Conservation (phyloP, 2,797 vertebrate species). For the Zalophus californianus region DNA sequence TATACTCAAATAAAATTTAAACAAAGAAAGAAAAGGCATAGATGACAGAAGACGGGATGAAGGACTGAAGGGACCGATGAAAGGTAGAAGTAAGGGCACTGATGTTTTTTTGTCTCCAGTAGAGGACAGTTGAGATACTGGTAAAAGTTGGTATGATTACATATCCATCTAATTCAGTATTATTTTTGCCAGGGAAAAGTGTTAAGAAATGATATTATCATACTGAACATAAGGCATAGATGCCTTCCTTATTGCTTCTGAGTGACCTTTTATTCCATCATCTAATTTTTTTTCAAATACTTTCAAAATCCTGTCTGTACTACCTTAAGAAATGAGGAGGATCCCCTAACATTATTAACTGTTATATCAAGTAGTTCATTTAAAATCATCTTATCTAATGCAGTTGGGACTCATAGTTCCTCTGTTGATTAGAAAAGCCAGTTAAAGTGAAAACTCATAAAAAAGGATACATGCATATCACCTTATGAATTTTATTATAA, state of each 20-base stretch:
- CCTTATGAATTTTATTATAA: slow-evolving; percentile 50
- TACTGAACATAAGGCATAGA: not conserved
- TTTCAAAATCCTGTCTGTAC: not conserved
- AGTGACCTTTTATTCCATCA: not conserved
- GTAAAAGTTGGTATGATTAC: not conserved
- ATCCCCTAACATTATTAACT: slow-evolving; percentile 11
- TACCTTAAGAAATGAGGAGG: not conserved
- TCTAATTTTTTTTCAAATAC: not conserved
- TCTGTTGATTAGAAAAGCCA: slow-evolving; percentile 15
- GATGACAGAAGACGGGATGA: not conserved
- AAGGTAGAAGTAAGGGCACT: rapidly evolving
- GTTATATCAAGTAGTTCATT: slow-evolving; percentile 1
- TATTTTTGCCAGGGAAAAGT: not conserved
- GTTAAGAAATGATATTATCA: not conserved
- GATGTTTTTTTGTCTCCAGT: not conserved
- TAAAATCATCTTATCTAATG: slow-evolving; percentile 27
- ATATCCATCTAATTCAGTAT: not conserved
- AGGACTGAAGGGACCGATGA: not conserved
- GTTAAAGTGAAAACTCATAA: slow-evolving; percentile 52
- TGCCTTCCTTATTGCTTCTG: not conserved
- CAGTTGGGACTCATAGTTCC: not conserved
- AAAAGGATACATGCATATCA: slow-evolving; percentile 50
- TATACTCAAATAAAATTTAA: not conserved
- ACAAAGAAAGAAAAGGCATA: not conserved
- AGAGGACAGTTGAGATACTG: not conserved